Evolutionary conservation across 2,113 vertebrate genomes (phyloP), one percentile per base, ranked within the genome.

Genomic region (Chitala chitala): DNA sequence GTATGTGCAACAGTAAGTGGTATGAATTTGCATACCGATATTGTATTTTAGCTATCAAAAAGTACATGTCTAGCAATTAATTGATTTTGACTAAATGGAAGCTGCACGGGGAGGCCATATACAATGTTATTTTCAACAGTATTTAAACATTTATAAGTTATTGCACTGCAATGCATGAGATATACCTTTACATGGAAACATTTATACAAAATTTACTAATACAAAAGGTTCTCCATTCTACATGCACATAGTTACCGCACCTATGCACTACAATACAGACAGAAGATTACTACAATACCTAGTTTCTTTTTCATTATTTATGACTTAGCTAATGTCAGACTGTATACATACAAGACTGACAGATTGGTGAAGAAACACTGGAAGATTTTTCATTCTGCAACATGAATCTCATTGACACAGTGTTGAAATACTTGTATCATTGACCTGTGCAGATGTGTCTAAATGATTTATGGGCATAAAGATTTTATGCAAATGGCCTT

Each of bases 21-120:
- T 63, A 64, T 72, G 54, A 75, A 75, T 75, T 69, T 75, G 74
- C 74, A 75, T 69, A 31, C 64, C 51, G 54, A 75, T 70, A 61
- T 50, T 38, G 22, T 61, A 50, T 15, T 54, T 38, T 51, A 24
- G 53, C 40, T 22, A 44, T 72, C 50, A 59, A 56, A 68, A 42
- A 12, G 40, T 55, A 20, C 50, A 70, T 29, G 33, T 10, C 26
- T n/a, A 59, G 66, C 40, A 75, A 70, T 66, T 70, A 5, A 40
- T 58, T 31, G 51, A 66, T 53, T 54, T 40, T 26, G 5, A 5
- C 48, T 26, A 26, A 46, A 68, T n/a, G n/a, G n/a, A n/a, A n/a
- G n/a, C n/a, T n/a, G n/a, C n/a, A n/a, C n/a, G n/a, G n/a, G n/a
- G n/a, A n/a, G n/a, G n/a, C n/a, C n/a, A n/a, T n/a, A n/a, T n/a